Base-by-base conservation (phyloP, 2,888 invertebrate genomes). In the Lydus trimaculatus region DNA sequence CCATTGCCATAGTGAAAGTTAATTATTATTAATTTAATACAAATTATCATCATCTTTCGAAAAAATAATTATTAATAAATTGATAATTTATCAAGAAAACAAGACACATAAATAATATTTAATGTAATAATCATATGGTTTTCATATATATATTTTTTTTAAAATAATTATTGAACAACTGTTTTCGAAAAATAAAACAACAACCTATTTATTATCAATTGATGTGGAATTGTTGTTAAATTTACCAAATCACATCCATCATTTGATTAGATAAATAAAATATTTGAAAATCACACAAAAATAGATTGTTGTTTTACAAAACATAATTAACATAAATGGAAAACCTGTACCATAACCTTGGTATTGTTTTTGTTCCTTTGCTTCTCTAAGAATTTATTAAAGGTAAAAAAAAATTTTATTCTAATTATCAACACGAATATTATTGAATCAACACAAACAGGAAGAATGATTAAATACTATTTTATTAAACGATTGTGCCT, bases 281-380 rank as follows among this genome's bases (percentile, higher is more conserved):
- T 15, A n/a, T 39, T 15, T 33, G 11, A 33, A 33, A 11, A 11
- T 11, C 11, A 33, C 9, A 17, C 17, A 43, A 17, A 43, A 28
- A 28, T 28, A 28, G 28, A 13, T n/a, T 8, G 43, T 43, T n/a
- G 2, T 17, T 43, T n/a, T n/a, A 17, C 6, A 17, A 17, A 43
- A 36, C 13, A 36, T 13, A 17, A 43, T 43, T 43, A 43, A n/a
- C 43, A 43, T 43, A 43, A n/a, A 43, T n/a, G 43, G n/a, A 43
- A 43, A 43, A 17, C 43, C 43, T 43, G 43, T 43, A 43, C 43
- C 43, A 43, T 17, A 43, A 43, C 43, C 43, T 43, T 43, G 43
- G 43, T 17, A 17, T 43, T n/a, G n/a, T 43, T 43, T 43, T 43
- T 43, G n/a, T n/a, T n/a, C n/a, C n/a, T 43, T 43, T n/a, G 0